Evolutionary conservation across 2,113 vertebrate genomes (phyloP), one percentile per base, ranked within the genome.

Genomic region (Meriones unguiculatus): DNA sequence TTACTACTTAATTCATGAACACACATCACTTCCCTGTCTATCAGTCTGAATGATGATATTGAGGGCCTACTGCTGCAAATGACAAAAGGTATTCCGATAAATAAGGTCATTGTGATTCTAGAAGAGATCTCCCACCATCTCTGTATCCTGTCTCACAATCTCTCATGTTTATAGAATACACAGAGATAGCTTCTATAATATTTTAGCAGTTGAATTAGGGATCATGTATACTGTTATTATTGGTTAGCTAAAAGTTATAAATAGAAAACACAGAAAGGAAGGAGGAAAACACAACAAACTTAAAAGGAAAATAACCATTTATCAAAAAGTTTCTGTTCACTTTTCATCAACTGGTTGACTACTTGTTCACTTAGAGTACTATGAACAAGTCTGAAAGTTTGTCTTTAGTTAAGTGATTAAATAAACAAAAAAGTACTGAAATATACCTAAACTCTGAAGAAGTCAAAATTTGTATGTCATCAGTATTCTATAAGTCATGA

Each of bases 111-210:
- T 80, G 17, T 75, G 57, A 85, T 93, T 96, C 91, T 97, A 87
- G 69, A 88, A 46, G 97, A 97, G 77, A 97, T 94, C 92, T 52
- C 95, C 30, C 86, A 95, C 80, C 65, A 90, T 70, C 92, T 98
- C 75, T 97, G 32, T 96, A 89, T 95, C 90, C 75, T 97, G 32
- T 96, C 91, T 95, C 90, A 87, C 30, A 89, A 69, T 0, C 76
- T 97, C 95, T 95, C 95, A 97, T 94, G 54, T 94, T 70, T 73
- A 93, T 97, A 86, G 65, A 95, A 93, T 80, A 96, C 95, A 93
- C 87, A 95, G 46, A 46, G 46, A 95, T 94, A 87, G 8, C 13
- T 14, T 62, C 15, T 10, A 2, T 38, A 54, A n/a, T 78, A 41
- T 20, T 54, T 90, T 85, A 76, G 24, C 25, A 90, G 32, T 59